Evolutionary conservation across 2,797 vertebrate species (phyloP).

Genomic region (Margarornis squamiger): DNA sequence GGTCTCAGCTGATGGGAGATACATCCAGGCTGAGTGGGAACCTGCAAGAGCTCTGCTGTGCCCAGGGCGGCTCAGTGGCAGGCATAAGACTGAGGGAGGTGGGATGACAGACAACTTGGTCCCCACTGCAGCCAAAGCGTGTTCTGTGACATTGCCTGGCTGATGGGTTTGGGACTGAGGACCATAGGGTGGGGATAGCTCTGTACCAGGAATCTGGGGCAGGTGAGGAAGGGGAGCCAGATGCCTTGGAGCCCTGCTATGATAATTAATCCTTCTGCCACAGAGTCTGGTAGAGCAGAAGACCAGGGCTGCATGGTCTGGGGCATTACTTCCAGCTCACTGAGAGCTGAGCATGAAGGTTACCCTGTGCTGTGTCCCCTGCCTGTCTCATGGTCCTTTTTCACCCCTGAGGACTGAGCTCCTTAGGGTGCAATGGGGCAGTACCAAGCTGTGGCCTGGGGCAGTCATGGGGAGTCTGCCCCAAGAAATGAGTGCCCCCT

Average conservation of each 20-base stretch:
- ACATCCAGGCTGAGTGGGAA: background rate
- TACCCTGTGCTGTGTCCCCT: background rate
- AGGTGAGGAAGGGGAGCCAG: background rate
- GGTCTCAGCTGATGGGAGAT: background rate
- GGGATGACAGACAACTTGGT: background rate
- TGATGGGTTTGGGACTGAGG: background rate
- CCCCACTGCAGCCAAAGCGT: background rate
- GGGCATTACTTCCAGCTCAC: background rate
- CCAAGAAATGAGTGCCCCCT: background rate
- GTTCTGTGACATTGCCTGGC: background rate
- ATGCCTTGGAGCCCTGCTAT: background rate
- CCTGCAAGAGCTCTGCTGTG: background rate
- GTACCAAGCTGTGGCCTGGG: background rate
- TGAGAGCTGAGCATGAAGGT: background rate
- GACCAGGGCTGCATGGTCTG: background rate
- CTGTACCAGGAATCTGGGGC: background rate
- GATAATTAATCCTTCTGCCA: background rate
- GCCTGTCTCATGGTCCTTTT: background rate
- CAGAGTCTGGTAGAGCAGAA: background rate
- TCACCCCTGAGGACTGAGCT: background rate
- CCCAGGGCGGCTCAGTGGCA: background rate
- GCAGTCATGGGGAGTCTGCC: background rate
- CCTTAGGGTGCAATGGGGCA: background rate
- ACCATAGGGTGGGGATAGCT: background rate
- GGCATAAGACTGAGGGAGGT: background rate